A percentile compares a stretch with the other conserved stretches of the same genome.
These are phyloP conservation scores for Lampris megalopsis DNA, from an alignment of 2,113 vertebrate genomes.

Conservation along the genomic window DNA sequence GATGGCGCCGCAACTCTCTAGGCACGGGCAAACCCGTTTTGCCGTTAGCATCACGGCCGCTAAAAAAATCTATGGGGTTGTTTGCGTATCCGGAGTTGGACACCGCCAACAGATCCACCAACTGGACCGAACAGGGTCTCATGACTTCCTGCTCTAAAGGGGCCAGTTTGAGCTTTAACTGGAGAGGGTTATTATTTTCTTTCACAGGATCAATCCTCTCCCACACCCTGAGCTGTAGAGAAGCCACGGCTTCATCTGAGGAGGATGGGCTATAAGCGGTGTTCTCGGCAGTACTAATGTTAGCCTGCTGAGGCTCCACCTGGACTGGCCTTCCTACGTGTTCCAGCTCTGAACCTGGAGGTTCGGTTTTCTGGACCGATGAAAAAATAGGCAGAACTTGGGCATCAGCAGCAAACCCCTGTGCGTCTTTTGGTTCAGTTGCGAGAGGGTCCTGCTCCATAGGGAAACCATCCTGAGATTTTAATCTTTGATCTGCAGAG, in stretches of 20 bases:
- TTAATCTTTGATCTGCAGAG: constrained; percentile 11
- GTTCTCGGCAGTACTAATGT: constrained; percentile 57
- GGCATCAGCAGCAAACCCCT: background rate
- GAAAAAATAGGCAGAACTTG: constrained; percentile 62
- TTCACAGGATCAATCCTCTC: constrained; percentile 30
- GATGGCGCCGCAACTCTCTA: constrained; percentile 79
- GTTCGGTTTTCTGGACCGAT: constrained; percentile 41
- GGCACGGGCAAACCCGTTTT: constrained; percentile 29
- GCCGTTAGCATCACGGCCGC: background rate
- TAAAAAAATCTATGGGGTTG: background rate
- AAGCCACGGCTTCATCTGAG: constrained; percentile 47
- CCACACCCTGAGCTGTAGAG: constrained; percentile 37
- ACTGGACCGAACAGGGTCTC: constrained; percentile 69
- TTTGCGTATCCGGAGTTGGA: background rate
- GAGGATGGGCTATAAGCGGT: constrained; percentile 55
- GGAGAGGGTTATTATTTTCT: constrained; percentile 47
- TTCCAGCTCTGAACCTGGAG: constrained; percentile 3
- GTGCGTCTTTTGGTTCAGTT: constrained; percentile 33
- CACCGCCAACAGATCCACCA: constrained; percentile 70
- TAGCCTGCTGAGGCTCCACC: constrained; percentile 57
- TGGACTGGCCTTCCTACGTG: constrained; percentile 11
- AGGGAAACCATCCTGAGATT: background rate
- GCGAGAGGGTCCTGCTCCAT: constrained; percentile 37
- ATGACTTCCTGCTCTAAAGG: constrained; percentile 59
- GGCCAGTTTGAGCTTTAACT: constrained; percentile 61